Evolutionary conservation across 2,888 invertebrate species (phyloP).

Genomic region (Eubasilissa splendida): DNA sequence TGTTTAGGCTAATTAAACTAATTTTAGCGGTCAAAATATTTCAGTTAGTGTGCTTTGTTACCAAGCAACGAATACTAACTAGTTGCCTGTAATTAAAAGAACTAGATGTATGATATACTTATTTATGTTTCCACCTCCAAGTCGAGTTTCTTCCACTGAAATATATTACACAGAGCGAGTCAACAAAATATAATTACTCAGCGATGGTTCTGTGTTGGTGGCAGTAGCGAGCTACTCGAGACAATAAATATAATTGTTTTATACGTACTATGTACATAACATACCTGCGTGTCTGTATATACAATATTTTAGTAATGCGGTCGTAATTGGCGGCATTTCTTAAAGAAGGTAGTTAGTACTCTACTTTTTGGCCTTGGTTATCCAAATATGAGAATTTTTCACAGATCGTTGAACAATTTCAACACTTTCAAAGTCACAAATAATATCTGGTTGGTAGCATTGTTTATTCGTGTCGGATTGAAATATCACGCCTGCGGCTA

Average conservation of each 20-base stretch:
- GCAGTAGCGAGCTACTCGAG: not conserved
- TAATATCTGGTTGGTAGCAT: slow-evolving; percentile 21
- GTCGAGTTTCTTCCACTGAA: no score
- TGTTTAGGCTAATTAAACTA: slow-evolving; percentile 12
- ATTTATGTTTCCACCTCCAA: no score
- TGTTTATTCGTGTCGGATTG: slow-evolving; percentile 3
- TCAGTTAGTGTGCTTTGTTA: not conserved
- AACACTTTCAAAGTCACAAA: slow-evolving; percentile 13
- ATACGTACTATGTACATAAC: not conserved
- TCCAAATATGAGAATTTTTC: slow-evolving; percentile 2
- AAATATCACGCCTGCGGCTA: not conserved
- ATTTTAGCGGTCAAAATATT: slow-evolving; percentile 6
- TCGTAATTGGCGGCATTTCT: slow-evolving; percentile 18
- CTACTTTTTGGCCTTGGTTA: slow-evolving; percentile 16
- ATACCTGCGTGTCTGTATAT: no score
- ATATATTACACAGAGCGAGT: no score
- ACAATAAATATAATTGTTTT: slow-evolving; percentile 15
- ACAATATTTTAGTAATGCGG: not conserved
- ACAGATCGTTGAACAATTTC: slow-evolving; percentile 22
- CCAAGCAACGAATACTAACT: no score
- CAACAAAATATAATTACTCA: not conserved
- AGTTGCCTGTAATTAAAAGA: no score
- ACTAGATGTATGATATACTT: no score
- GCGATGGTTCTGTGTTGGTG: not conserved
- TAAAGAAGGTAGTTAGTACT: not conserved